Percentiles rank a stretch among this genome's conserved stretches.
Evolutionary conservation across 2,888 invertebrate genomes (phyloP).

Genomic region (Ceratothoa steindachneri): DNA sequence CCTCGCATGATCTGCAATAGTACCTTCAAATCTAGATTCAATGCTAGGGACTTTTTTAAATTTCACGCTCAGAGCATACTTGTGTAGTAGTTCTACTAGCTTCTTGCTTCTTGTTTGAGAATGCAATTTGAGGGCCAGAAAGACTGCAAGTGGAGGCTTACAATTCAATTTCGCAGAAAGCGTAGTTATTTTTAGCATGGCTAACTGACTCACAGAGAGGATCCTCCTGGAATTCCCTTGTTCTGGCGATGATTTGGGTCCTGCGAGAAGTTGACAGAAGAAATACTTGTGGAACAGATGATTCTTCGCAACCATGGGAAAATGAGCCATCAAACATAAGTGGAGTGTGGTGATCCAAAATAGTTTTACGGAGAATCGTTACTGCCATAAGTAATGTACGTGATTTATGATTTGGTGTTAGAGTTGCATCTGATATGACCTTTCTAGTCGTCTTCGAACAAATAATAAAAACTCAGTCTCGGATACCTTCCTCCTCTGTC

Average conservation of each 20-base stretch:
- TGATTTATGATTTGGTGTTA: neutral
- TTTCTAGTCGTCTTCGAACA: neutral
- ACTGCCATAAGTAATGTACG: neutral
- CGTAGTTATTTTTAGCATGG: neutral
- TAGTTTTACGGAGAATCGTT: neutral
- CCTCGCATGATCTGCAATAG: neutral
- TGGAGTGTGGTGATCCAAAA: neutral
- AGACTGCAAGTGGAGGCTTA: neutral
- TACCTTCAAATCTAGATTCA: neutral
- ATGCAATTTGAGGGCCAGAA: neutral
- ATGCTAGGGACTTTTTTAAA: neutral
- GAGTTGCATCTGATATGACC: neutral
- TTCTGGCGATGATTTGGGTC: neutral
- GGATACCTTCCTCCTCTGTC: conserved; percentile 4
- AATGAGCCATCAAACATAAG: neutral
- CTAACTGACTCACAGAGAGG: neutral
- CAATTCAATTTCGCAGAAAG: neutral
- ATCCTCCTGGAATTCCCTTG: neutral
- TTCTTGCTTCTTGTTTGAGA: conserved; percentile 11
- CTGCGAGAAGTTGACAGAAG: neutral
- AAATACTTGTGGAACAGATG: conserved; percentile 8
- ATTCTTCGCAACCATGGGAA: neutral
- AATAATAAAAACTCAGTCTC: neutral
- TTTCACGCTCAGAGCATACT: neutral
- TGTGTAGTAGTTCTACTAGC: neutral